A percentile compares a stretch with the other conserved stretches of the same genome.
phyloP scores from a whole-genome alignment of 2,113 vertebrate genomes.

The Sorex araneus region DNA sequence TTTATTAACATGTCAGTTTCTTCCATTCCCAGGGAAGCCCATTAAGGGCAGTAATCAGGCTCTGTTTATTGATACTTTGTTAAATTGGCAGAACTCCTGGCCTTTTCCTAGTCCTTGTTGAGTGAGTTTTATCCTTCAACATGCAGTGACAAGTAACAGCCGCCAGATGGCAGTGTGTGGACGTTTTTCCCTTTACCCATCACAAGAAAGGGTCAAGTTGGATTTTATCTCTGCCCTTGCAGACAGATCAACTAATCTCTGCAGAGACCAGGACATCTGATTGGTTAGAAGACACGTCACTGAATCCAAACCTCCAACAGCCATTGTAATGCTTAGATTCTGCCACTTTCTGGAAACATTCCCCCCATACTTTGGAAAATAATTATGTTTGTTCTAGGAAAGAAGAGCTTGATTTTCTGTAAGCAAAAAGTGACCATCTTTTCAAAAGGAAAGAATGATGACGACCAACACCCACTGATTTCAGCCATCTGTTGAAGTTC shows the following conservation, averaged over 20 bases:
- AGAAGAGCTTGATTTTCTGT: slow-evolving; percentile 31
- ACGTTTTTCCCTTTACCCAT: slow-evolving; percentile 59
- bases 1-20: not conserved
- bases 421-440: slow-evolving; percentile 55
- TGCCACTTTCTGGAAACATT: not conserved
- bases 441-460: slow-evolving; percentile 25
- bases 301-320: not conserved
- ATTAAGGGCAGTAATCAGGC: not conserved
- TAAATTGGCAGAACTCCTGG: not conserved
- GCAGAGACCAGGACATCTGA: slow-evolving; percentile 32
- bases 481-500: slow-evolving; percentile 41
- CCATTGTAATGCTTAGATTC: not conserved
- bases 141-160: not conserved
- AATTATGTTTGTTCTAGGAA: not conserved
- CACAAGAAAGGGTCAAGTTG: not conserved
- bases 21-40: not conserved
- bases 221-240: slow-evolving; percentile 60
- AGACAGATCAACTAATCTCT: slow-evolving; percentile 52
- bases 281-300: not conserved
- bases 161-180: slow-evolving; percentile 82
- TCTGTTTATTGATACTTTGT: not conserved
- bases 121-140: not conserved
- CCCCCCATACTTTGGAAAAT: not conserved
- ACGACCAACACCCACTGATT: slow-evolving; percentile 61
- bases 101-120: not conserved